Evolutionary conservation across 1,140 invertebrate species (phyloP).

Genomic region (Procambarus clarkii): DNA sequence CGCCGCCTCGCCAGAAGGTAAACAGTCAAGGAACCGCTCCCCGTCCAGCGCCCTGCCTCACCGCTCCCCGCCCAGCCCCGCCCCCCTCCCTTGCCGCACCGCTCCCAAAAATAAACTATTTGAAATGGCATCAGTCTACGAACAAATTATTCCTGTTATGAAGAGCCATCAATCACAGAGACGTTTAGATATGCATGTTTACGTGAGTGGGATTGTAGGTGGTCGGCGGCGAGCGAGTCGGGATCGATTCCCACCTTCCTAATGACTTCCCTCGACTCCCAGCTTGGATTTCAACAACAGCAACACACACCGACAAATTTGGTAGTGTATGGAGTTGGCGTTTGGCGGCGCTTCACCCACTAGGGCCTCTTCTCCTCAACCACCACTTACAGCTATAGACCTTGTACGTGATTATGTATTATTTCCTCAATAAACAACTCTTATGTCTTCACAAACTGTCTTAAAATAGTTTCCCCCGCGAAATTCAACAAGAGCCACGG

Average conservation of each 20-base stretch:
- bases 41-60: neutral
- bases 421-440: neutral
- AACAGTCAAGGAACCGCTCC: neutral
- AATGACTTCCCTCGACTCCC: slow-evolving; percentile 52
- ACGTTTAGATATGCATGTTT: slow-evolving; percentile 64
- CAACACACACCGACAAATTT: slow-evolving; percentile 19
- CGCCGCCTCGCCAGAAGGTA: neutral
- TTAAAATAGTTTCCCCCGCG: neutral
- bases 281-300: slow-evolving; percentile 55
- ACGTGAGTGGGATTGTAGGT: slow-evolving; percentile 53
- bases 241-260: slow-evolving; percentile 65
- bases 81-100: neutral
- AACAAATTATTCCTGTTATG: slow-evolving; percentile 59
- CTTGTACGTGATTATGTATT: neutral
- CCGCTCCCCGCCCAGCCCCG: neutral
- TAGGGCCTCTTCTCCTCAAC: too few relatives aligned
- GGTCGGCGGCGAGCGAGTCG: neutral
- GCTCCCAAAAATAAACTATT: slow-evolving; percentile 59
- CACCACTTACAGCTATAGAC: neutral
- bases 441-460: neutral
- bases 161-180: slow-evolving; percentile 43
- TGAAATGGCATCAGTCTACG: slow-evolving; percentile 57
- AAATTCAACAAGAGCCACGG: slow-evolving; percentile 22
- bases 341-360: too few relatives aligned
- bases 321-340: slow-evolving; percentile 13